Evolutionary conservation across 2,888 invertebrate genomes (phyloP).

Genomic region (Nysson spinosus): DNA sequence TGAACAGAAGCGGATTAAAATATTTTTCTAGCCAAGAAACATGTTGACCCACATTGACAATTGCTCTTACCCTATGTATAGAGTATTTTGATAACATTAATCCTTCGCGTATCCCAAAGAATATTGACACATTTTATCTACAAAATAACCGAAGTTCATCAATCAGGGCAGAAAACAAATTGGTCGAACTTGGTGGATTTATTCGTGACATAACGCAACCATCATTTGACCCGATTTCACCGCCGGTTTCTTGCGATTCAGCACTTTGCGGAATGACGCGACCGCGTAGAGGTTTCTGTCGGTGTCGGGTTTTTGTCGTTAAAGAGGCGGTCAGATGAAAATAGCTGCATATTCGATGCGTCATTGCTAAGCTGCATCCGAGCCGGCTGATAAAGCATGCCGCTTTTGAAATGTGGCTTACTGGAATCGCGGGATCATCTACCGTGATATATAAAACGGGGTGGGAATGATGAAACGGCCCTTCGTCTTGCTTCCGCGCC

Average conservation of each 20-base stretch:
- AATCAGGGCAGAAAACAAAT: neutral
- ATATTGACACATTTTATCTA: neutral
- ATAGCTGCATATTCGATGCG: constrained; percentile 58
- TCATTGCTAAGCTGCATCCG: constrained; percentile 44
- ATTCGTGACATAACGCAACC: neutral
- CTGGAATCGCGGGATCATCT: constrained; percentile 41
- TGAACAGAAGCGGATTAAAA: no score
- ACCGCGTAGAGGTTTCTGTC: constrained; percentile 18
- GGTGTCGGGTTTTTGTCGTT: constrained; percentile 45
- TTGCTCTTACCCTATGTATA: neutral
- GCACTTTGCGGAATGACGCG: constrained; percentile 4
- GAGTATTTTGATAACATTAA: neutral
- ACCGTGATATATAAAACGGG: constrained; percentile 48
- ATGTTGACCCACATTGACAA: neutral
- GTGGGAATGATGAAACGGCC: constrained; percentile 27
- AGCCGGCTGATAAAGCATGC: constrained; percentile 34
- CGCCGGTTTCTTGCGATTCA: constrained; percentile 5
- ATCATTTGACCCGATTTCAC: constrained; percentile 11
- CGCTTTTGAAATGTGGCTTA: constrained; percentile 50
- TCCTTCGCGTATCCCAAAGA: neutral
- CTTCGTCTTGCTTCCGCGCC: constrained; percentile 62
- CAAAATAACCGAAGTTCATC: neutral
- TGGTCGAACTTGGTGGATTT: neutral
- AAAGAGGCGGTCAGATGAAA: constrained; percentile 50
- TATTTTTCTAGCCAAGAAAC: no score